A percentile compares a stretch with the other conserved stretches of the same genome.
phyloP scores from a whole-genome alignment of 2,888 invertebrate species.

The Stratiomys singularior region DNA sequence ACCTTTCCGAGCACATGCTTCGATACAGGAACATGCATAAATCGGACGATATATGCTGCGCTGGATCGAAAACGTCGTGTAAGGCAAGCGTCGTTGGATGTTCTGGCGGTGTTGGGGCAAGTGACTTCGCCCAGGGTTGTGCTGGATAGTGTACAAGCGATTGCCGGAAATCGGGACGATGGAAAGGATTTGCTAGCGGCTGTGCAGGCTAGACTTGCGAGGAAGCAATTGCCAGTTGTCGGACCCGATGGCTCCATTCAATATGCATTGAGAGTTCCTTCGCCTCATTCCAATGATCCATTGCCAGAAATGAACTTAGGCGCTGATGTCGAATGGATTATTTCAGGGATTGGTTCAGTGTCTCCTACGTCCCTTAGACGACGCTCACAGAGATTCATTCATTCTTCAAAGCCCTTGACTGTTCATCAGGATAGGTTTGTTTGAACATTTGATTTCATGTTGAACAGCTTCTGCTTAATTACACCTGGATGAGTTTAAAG shows the following conservation, averaged over 20 bases:
- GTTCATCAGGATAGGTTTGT: slow-evolving; percentile 31
- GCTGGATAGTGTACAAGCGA: slow-evolving; percentile 71
- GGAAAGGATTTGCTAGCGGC: slow-evolving; percentile 74
- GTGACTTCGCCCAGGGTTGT: slow-evolving; percentile 73
- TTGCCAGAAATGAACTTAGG: slow-evolving; percentile 65
- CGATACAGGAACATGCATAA: slow-evolving; percentile 67
- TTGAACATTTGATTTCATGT: too few relatives aligned
- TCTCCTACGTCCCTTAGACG: slow-evolving; percentile 67
- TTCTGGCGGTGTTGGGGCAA: slow-evolving; percentile 81
- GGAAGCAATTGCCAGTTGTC: slow-evolving; percentile 78
- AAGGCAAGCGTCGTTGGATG: slow-evolving; percentile 81
- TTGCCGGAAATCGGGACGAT: slow-evolving; percentile 69
- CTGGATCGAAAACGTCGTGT: slow-evolving; percentile 76
- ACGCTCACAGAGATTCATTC: slow-evolving; percentile 55
- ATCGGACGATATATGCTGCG: slow-evolving; percentile 64
- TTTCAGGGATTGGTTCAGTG: slow-evolving; percentile 72
- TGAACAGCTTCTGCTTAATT: too few relatives aligned
- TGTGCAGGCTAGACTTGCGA: slow-evolving; percentile 78
- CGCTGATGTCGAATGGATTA: slow-evolving; percentile 82
- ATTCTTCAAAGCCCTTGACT: slow-evolving; percentile 30
- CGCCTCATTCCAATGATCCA: slow-evolving; percentile 54
- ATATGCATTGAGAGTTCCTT: slow-evolving; percentile 75
- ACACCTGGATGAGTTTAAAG: too few relatives aligned
- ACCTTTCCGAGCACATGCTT: slow-evolving; percentile 83
- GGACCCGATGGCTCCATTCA: slow-evolving; percentile 78